phyloP scores from a whole-genome alignment of 2,888 invertebrate species.

The Leucoma salicis region DNA sequence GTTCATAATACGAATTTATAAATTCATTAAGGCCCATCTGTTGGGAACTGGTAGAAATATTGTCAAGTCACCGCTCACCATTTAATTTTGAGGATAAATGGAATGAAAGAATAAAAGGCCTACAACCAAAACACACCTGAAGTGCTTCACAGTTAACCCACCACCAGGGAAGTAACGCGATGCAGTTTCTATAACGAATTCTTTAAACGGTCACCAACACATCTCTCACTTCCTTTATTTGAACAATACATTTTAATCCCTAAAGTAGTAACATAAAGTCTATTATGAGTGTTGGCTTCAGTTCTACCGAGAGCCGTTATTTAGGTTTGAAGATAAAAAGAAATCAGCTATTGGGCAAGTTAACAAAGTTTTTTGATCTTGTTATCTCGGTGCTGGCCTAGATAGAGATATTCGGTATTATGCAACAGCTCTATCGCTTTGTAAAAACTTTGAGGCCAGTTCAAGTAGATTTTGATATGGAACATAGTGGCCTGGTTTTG shows the following conservation, averaged over 20 bases:
- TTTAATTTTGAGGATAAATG: too few relatives aligned
- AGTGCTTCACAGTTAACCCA: too few relatives aligned
- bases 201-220: not conserved
- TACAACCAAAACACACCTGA: too few relatives aligned
- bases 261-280: constrained; percentile 1
- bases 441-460: constrained; percentile 9
- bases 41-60: too few relatives aligned
- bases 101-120: too few relatives aligned
- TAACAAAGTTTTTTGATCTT: constrained; percentile 45
- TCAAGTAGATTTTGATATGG: constrained; percentile 4
- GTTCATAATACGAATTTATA: too few relatives aligned
- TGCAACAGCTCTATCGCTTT: constrained; percentile 35
- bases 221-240: constrained; percentile 2
- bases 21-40: too few relatives aligned
- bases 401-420: constrained; percentile 41
- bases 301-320: constrained; percentile 25
- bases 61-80: too few relatives aligned
- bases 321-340: constrained; percentile 28
- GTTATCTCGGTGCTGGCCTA: constrained; percentile 40
- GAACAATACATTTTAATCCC: not conserved
- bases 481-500: too few relatives aligned
- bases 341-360: constrained; percentile 44
- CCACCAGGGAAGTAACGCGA: too few relatives aligned
- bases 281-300: constrained; percentile 4
- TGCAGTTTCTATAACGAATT: not conserved